Conservation (phyloP, 1,140 invertebrate genomes). For the Drosophila virilis region DNA sequence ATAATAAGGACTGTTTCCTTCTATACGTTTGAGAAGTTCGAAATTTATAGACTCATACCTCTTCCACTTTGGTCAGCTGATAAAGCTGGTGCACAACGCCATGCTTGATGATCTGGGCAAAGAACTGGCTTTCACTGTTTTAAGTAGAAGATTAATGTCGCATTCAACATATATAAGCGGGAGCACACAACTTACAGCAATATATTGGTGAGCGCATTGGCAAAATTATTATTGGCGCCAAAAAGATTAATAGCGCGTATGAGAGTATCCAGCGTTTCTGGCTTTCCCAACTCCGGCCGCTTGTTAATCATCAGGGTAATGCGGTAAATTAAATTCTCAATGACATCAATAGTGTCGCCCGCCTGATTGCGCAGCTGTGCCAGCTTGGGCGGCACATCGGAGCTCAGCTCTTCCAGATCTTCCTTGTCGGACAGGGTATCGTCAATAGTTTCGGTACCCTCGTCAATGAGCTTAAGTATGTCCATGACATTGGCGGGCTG, state of each 20-base stretch:
- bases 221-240: slow-evolving; percentile 76
- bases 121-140: slow-evolving; percentile 78
- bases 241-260: slow-evolving; percentile 77
- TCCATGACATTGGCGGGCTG: slow-evolving; percentile 71
- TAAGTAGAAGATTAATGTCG: background rate
- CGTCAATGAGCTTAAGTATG: slow-evolving; percentile 73
- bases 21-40: too few species aligned
- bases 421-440: slow-evolving; percentile 77
- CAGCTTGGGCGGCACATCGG: slow-evolving; percentile 69
- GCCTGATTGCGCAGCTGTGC: slow-evolving; percentile 53
- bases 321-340: slow-evolving; percentile 77
- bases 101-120: slow-evolving; percentile 80
- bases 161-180: background rate
- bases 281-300: slow-evolving; percentile 70
- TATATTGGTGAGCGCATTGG: slow-evolving; percentile 78
- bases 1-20: too few species aligned
- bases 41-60: slow-evolving; percentile 41
- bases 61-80: slow-evolving; percentile 74
- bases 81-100: slow-evolving; percentile 79
- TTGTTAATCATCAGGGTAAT: slow-evolving; percentile 80
- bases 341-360: slow-evolving; percentile 73
- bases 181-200: slow-evolving; percentile 63
- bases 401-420: slow-evolving; percentile 72
- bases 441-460: slow-evolving; percentile 72
- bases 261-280: slow-evolving; percentile 74